Conservation (phyloP, 1,140 invertebrate species). For the Eufriesea mexicana region DNA sequence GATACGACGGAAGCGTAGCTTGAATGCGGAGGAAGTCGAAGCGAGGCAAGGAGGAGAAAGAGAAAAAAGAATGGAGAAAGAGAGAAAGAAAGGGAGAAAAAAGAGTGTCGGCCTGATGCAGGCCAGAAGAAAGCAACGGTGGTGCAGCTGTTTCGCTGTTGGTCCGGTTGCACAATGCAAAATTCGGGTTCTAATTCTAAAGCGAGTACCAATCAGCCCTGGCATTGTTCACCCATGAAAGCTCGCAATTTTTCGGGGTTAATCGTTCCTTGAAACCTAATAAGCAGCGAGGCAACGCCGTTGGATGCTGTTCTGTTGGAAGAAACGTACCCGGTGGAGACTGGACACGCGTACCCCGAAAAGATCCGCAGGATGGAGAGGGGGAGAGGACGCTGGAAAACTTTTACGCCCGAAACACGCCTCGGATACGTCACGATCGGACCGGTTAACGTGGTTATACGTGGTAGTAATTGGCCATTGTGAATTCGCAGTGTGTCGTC, state of each 20-base stretch:
- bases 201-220: slow-evolving; percentile 72
- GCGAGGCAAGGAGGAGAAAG: neutral
- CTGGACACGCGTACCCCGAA: neutral
- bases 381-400: neutral
- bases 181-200: slow-evolving; percentile 73
- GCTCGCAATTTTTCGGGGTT: slow-evolving; percentile 65
- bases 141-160: slow-evolving; percentile 66
- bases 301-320: slow-evolving; percentile 7
- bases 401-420: neutral
- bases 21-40: slow-evolving; percentile 46
- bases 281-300: slow-evolving; percentile 53
- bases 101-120: slow-evolving; percentile 26
- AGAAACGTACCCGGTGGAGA: neutral
- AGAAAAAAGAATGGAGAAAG: neutral
- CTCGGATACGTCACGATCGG: neutral
- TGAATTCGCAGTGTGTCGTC: neutral
- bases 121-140: slow-evolving; percentile 40
- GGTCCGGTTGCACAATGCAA: slow-evolving; percentile 65
- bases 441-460: neutral
- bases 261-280: slow-evolving; percentile 67
- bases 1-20: slow-evolving; percentile 39
- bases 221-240: slow-evolving; percentile 70
- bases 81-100: neutral
- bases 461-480: neutral
- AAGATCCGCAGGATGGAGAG: neutral